Conservation (phyloP, 2,888 invertebrate genomes). For the Zonitis immaculata region DNA sequence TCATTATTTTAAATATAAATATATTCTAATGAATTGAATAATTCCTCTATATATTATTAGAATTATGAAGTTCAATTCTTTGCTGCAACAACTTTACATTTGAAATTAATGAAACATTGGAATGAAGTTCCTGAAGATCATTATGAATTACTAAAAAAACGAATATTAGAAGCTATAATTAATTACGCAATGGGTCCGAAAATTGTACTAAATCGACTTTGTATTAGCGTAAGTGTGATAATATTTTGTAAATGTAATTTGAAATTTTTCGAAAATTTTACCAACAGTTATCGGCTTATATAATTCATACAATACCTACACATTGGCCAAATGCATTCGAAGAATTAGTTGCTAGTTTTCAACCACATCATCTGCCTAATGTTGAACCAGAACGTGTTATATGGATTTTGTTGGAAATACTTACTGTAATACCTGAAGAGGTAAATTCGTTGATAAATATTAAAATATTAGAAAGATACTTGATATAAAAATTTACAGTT, state of each 20-base stretch:
- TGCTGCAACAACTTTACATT: slow-evolving; percentile 85
- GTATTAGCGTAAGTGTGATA: slow-evolving; percentile 72
- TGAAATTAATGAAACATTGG: slow-evolving; percentile 85
- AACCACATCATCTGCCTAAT: slow-evolving; percentile 54
- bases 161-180: slow-evolving; percentile 71
- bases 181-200: slow-evolving; percentile 77
- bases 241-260: too few relatives aligned
- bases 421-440: slow-evolving; percentile 85
- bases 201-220: slow-evolving; percentile 78
- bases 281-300: slow-evolving; percentile 74
- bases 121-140: slow-evolving; percentile 77
- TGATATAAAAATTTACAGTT: slow-evolving; percentile 38
- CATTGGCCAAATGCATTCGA: slow-evolving; percentile 66
- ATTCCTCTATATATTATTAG: too few relatives aligned
- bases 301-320: slow-evolving; percentile 62
- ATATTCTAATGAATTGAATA: too few relatives aligned
- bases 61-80: slow-evolving; percentile 88
- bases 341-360: slow-evolving; percentile 59
- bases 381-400: slow-evolving; percentile 57
- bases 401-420: slow-evolving; percentile 73
- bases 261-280: not conserved
- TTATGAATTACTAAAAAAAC: slow-evolving; percentile 70
- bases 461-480: too few relatives aligned
- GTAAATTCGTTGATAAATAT: too few relatives aligned
- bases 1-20: too few relatives aligned